These are phyloP conservation scores for Ooceraea biroi DNA, from an alignment of 1,140 invertebrate genomes.

Conservation along the genomic window DNA sequence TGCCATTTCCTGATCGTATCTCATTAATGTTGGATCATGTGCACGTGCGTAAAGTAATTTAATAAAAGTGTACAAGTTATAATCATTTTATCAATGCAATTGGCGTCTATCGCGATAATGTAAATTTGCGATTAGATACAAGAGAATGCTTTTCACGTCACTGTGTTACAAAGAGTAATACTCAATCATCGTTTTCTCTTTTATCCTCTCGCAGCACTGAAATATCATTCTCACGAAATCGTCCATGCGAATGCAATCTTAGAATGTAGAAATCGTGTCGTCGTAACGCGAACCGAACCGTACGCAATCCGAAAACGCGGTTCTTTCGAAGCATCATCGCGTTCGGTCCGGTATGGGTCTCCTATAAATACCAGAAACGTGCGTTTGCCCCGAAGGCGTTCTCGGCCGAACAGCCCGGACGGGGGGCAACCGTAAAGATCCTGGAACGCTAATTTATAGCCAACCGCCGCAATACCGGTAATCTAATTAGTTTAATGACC, in stretches of 20 bases:
- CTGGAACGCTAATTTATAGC: slow-evolving; percentile 65
- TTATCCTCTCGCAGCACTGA: too few relatives aligned
- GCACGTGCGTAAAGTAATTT: neutral
- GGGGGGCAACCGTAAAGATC: slow-evolving; percentile 54
- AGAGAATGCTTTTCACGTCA: neutral
- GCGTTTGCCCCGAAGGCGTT: slow-evolving; percentile 50
- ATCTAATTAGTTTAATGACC: slow-evolving; percentile 70
- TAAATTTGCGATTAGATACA: slow-evolving; percentile 7
- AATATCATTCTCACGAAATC: too few relatives aligned
- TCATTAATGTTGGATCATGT: neutral
- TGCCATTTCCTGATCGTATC: neutral
- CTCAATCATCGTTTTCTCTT: too few relatives aligned
- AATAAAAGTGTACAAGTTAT: slow-evolving; percentile 1
- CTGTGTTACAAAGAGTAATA: too few relatives aligned
- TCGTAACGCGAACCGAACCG: too few relatives aligned
- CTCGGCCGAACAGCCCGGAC: slow-evolving; percentile 37
- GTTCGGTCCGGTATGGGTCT: slow-evolving; percentile 29
- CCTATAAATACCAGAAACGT: slow-evolving; percentile 61
- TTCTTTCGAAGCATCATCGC: slow-evolving; percentile 14
- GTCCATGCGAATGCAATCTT: too few relatives aligned
- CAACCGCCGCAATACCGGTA: slow-evolving; percentile 64
- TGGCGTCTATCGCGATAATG: neutral
- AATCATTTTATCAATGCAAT: slow-evolving; percentile 19
- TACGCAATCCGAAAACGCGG: neutral
- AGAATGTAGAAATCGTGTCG: too few relatives aligned